phyloP scores from a whole-genome alignment of 1,140 invertebrate species.

The Periplaneta americana region DNA sequence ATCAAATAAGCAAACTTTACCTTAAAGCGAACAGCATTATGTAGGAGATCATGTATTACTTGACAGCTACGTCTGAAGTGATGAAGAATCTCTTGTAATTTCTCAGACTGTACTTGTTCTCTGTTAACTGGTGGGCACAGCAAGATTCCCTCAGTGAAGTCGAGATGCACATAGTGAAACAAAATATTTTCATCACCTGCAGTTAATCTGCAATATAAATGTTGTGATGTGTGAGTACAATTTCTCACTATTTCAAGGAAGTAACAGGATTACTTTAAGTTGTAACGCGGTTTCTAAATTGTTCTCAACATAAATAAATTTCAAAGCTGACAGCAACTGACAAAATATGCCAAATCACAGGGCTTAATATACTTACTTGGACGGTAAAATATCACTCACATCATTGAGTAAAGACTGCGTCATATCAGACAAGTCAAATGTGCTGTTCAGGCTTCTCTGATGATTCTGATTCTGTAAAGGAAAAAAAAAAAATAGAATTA shows the following conservation, averaged over 20 bases:
- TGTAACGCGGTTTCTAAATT: too few species aligned
- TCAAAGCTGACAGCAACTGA: too few species aligned
- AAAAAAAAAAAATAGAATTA: too few species aligned
- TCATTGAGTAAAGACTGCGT: conserved; percentile 64
- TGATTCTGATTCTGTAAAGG: conserved; percentile 47
- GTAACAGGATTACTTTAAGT: conserved; percentile 23
- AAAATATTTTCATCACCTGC: conserved; percentile 58
- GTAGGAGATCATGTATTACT: conserved; percentile 60
- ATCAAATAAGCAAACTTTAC: conserved; percentile 27
- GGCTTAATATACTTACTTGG: conserved; percentile 35
- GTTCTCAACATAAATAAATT: too few species aligned
- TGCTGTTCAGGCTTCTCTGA: conserved; percentile 43
- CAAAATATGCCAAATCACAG: too few species aligned
- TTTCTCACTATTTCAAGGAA: conserved; percentile 30
- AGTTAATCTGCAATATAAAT: conserved; percentile 44
- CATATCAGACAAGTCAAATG: conserved; percentile 60
- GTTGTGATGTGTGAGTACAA: conserved; percentile 19
- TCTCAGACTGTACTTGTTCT: conserved; percentile 39
- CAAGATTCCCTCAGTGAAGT: conserved; percentile 57
- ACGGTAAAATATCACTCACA: conserved; percentile 57
- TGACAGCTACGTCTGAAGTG: conserved; percentile 62
- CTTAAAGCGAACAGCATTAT: conserved; percentile 60
- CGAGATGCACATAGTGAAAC: conserved; percentile 61
- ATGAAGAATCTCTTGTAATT: conserved; percentile 50
- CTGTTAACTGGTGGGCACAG: conserved; percentile 48